These are phyloP conservation scores for Philotrypesis tridentata DNA, from an alignment of 1,140 invertebrate genomes.

Conservation along the genomic window DNA sequence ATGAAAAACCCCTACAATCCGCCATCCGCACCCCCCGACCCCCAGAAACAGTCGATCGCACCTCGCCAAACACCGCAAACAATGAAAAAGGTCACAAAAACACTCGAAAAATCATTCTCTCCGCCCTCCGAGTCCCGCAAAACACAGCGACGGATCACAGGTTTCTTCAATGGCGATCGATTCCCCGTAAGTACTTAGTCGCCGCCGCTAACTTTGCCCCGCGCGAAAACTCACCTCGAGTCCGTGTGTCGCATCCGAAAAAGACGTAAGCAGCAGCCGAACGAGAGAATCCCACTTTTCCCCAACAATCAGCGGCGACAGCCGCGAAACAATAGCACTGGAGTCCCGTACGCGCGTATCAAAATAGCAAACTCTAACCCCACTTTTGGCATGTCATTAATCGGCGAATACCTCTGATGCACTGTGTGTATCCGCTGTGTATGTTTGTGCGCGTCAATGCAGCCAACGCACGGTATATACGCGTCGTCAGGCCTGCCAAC, in stretches of 20 bases:
- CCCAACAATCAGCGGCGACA: neutral
- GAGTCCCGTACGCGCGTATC: neutral
- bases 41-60: neutral
- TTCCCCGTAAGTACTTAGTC: neutral
- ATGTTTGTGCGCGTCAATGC: neutral
- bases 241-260: neutral
- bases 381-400: slow-evolving; percentile 38
- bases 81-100: neutral
- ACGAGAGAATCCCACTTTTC: neutral
- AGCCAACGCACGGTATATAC: slow-evolving; percentile 1
- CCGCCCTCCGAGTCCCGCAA: neutral
- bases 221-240: neutral
- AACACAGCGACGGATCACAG: neutral
- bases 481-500: too few relatives aligned
- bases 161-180: neutral
- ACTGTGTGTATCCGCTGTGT: neutral
- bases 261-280: too few relatives aligned
- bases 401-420: neutral
- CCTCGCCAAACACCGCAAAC: neutral
- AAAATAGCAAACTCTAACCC: slow-evolving; percentile 36
- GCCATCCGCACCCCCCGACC: too few relatives aligned
- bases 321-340: neutral
- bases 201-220: neutral
- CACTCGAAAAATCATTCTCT: too few relatives aligned
- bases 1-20: too few relatives aligned